Base-by-base conservation (phyloP, 2,888 invertebrate species). In the Drosophila mulleri region DNA sequence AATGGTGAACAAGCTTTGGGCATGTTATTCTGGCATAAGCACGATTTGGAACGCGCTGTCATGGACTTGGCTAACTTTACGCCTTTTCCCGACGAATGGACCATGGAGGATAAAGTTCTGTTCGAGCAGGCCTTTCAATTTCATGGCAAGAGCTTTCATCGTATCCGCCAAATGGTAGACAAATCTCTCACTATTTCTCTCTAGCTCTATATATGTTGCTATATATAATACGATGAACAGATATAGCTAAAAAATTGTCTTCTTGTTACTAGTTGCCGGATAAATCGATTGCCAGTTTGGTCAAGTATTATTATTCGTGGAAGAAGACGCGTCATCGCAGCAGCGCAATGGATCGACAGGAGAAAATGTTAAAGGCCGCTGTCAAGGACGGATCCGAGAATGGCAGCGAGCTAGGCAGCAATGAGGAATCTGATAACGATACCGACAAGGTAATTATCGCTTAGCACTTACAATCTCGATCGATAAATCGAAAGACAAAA, bases 81-180 rank as follows among this genome's bases (percentile, higher is more conserved):
- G 67, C 99, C 99, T 1, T 98, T 98, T 90, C 98, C 98, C 16
- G 98, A 99, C 93, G 98, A 99, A 91, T 99, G 99, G 99, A 98
- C 98, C 3, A 97, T 98, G 1, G 99, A 99, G 93, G 99, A 99
- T 92, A 99, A 98, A 94, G 98, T 98, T 56, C 94, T 99, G 16
- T 99, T 99, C 94, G 99, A 99, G 92, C 98, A 99, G 93, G 99
- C 99, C 42, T 99, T 98, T 93, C 98, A 98, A 91, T 99, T 98
- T 92, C 98, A 99, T 93, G 99, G 99, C 56, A 99, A 99, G 94
- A 98, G 98, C 93, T 99, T 99, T 94, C 97, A 98, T 92, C 95
- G 98, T 91, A 99, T 99, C 92, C 94, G 98, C 83, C 98, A 98
- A 95, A 98, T 99, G 98, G 98, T 98, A 94, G 86, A 71, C 18